These are phyloP conservation scores for Ceratosolen fusciceps DNA, from an alignment of 1,140 invertebrate species.

Conservation along the genomic window DNA sequence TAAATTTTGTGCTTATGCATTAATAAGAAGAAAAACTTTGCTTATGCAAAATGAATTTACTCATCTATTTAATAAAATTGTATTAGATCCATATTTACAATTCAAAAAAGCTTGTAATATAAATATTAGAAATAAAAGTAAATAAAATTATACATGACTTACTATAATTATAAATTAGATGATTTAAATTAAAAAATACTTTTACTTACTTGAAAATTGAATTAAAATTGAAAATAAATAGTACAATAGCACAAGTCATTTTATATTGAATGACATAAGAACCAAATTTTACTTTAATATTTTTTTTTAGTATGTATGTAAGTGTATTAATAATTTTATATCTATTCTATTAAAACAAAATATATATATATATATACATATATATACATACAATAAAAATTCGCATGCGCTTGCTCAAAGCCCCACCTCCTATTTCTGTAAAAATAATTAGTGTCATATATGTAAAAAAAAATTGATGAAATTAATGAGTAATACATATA, in stretches of 20 bases:
- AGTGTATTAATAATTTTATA: constrained; percentile 52
- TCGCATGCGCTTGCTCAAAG: constrained; percentile 67
- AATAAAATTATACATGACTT: too few species aligned
- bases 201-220: background rate
- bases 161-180: too few species aligned
- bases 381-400: too few species aligned
- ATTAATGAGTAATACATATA: constrained; percentile 66
- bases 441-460: constrained; percentile 68
- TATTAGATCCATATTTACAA: too few species aligned
- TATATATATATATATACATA: constrained; percentile 61
- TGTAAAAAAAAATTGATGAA: constrained; percentile 65
- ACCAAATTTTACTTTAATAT: background rate
- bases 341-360: constrained; percentile 59
- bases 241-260: background rate
- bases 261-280: constrained; percentile 32
- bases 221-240: background rate
- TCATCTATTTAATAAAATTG: too few species aligned
- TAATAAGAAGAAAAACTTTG: too few species aligned
- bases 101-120: too few species aligned
- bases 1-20: too few species aligned
- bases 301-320: constrained; percentile 48
- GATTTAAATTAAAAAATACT: too few species aligned
- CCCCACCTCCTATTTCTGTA: constrained; percentile 71
- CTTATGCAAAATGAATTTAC: too few species aligned
- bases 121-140: too few species aligned